Conservation (phyloP, 2,797 vertebrate species). For the Sarcophilus harrisii region DNA sequence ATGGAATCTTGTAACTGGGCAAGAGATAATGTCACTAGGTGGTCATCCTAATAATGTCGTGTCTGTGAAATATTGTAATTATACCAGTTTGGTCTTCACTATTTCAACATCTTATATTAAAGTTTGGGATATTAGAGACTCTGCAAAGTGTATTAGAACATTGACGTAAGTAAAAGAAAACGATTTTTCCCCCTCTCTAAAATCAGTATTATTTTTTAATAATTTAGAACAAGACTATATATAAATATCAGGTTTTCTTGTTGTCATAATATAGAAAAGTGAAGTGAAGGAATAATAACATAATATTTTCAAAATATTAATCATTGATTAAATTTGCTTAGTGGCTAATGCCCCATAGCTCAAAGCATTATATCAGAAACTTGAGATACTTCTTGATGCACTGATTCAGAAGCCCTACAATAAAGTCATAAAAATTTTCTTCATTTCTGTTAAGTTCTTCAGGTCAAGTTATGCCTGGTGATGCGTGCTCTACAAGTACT, state of each 20-base stretch:
- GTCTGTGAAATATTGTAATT: conserved; percentile 93
- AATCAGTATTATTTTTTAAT: not conserved
- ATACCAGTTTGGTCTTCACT: conserved; percentile 95
- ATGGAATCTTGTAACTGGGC: conserved; percentile 98
- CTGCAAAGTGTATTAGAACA: conserved; percentile 95
- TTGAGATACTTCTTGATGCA: conserved; percentile 9
- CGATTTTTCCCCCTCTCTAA: not conserved
- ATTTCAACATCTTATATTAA: conserved; percentile 96
- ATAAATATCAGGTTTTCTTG: not conserved
- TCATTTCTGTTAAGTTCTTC: conserved; percentile 89
- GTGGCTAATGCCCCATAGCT: conserved; percentile 1
- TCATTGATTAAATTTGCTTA: not conserved
- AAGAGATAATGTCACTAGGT: conserved; percentile 98
- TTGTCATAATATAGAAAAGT: not conserved
- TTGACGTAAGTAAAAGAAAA: conserved; percentile 89
- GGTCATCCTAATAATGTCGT: conserved; percentile 96
- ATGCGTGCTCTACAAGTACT: conserved; percentile 88
- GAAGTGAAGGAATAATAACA: not conserved
- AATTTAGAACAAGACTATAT: not conserved
- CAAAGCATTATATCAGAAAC: not conserved
- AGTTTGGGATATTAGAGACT: conserved; percentile 98
- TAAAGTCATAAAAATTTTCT: not conserved
- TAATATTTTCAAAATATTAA: not conserved
- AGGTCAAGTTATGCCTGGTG: conserved; percentile 93
- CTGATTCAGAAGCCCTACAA: not conserved